Evolutionary conservation across 2,113 vertebrate genomes (phyloP), one percentile per base, ranked within the genome.

Genomic region (Chaetodon trifascialis): DNA sequence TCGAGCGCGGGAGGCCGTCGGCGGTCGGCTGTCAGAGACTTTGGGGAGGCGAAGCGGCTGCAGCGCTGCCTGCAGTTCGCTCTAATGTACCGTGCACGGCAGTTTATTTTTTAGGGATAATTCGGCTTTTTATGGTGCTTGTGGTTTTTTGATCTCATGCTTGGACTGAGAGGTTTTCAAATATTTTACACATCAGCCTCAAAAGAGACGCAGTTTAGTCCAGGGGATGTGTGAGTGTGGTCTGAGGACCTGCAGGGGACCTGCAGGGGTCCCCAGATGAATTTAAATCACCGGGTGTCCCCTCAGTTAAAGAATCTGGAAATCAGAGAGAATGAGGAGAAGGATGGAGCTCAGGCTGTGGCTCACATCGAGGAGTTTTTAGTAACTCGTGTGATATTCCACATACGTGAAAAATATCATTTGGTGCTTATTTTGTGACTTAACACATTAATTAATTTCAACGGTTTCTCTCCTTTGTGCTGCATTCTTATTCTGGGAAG

Each of bases 31-130:
- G 58, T 72, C 76, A 23, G 82, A 85, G 65, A 75, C 79, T 55
- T 85, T 71, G 40, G 70, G 82, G 70, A 78, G 79, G 74, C 11
- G 36, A 79, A 17, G 82, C 74, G 52, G 83, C 62, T 55, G 62
- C 76, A 66, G 83, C 52, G 73, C 76, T 73, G 83, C 83, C 81
- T 75, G 77, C 21, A 84, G 84, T 79, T 69, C 54, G 56, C 75
- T 46, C 67, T 80, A 73, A 88, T 88, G 79, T 84, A 73, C 42
- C 36, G 11, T 34, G 70, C 34, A 65, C 40, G n/a, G 19, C 9
- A 36, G 4, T 56, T 76, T 75, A 3, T 75, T 56, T 85, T 77
- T 67, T 1, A 21, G 42, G 68, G n/a, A 49, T 83, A 73, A 75
- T 81, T 86, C 34, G 0, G 83, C 76, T 74, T 81, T 71, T 81